A percentile compares a stretch with the other conserved stretches of the same genome.
phyloP scores from a whole-genome alignment of 1,140 invertebrate genomes.

The Leptinotarsa undecemlineata region DNA sequence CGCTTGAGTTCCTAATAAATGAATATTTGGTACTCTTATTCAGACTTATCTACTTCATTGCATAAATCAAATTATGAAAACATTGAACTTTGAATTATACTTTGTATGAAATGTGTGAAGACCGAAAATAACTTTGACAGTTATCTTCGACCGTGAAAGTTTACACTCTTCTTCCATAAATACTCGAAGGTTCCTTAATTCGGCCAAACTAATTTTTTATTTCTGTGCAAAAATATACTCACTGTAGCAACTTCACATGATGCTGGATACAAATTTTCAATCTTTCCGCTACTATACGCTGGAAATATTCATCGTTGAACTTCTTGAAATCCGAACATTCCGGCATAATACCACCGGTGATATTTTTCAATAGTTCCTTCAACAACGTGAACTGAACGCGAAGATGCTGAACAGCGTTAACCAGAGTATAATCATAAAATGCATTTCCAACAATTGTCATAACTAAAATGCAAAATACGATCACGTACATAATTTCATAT shows the following conservation, averaged over 20 bases:
- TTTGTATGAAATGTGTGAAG: too few species aligned
- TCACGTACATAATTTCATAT: conserved; percentile 17
- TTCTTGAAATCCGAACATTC: conserved; percentile 9
- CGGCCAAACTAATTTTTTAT: too few species aligned
- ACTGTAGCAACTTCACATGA: conserved; percentile 21
- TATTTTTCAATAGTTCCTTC: conserved; percentile 23
- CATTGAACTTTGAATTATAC: not conserved
- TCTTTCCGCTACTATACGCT: not conserved
- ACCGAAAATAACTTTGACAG: too few species aligned
- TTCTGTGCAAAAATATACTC: not conserved
- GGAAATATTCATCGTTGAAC: conserved; percentile 22
- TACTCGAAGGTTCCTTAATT: too few species aligned
- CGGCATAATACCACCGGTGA: conserved; percentile 8
- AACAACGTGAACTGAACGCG: conserved; percentile 23
- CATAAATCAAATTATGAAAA: not conserved
- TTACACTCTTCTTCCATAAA: too few species aligned
- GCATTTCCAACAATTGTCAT: conserved; percentile 20
- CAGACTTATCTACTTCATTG: not conserved
- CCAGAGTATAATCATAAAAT: conserved; percentile 18
- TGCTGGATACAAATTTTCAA: conserved; percentile 16
- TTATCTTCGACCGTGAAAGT: too few species aligned
- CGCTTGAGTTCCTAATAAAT: not conserved
- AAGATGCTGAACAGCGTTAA: conserved; percentile 17
- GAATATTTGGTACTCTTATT: not conserved
- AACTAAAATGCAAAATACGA: conserved; percentile 18